Percentiles rank a stretch among this genome's conserved stretches.
Conservation (phyloP, 2,797 vertebrate genomes). For the Muscicapa striata region DNA sequence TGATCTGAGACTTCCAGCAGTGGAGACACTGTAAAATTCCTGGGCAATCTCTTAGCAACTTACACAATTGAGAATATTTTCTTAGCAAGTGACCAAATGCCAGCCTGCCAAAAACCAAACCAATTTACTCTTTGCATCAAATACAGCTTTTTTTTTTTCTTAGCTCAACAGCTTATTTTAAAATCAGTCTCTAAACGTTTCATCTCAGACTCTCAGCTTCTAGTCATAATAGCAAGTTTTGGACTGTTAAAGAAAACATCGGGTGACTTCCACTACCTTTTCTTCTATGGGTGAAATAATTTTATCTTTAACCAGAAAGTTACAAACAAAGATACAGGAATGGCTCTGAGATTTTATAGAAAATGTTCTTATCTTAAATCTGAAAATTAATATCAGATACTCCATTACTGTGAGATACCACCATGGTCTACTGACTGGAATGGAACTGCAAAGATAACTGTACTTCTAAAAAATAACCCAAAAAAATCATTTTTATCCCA, state of each 20-base stretch:
- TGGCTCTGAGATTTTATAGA: neutral
- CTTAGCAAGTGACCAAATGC: neutral
- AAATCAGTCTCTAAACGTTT: neutral
- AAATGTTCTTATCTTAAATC: neutral
- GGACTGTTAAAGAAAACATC: neutral
- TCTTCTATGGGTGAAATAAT: neutral
- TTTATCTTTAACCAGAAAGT: neutral
- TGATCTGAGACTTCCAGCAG: neutral
- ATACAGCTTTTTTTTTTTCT: neutral
- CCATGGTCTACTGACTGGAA: neutral
- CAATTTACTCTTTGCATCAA: neutral
- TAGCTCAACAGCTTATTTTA: neutral
- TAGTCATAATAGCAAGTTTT: neutral
- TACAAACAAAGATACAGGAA: neutral
- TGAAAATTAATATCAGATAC: neutral
- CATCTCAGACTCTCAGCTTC: neutral
- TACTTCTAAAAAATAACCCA: neutral
- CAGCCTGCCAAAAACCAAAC: neutral
- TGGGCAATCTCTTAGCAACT: neutral
- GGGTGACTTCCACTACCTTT: neutral
- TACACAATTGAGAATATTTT: neutral
- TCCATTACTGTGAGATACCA: neutral
- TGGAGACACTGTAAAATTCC: neutral
- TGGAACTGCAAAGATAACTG: rapidly evolving
- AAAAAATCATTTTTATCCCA: neutral